Evolutionary conservation across 2,888 invertebrate species (phyloP).

Genomic region (Hymenopus coronatus): DNA sequence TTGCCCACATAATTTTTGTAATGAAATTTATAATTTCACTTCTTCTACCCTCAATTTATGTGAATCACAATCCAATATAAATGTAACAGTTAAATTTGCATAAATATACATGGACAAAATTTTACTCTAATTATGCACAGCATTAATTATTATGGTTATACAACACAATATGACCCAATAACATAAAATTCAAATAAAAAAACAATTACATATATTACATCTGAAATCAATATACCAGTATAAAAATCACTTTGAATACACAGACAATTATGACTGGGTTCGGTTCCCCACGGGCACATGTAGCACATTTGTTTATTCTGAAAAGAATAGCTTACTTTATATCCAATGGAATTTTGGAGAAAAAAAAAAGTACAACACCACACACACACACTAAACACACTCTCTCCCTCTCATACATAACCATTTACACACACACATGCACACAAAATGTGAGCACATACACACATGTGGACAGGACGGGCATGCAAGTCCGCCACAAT

Average conservation of each 20-base stretch:
- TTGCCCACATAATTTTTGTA: background rate
- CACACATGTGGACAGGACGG: slow-evolving; percentile 29
- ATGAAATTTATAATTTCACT: background rate
- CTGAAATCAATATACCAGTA: slow-evolving; percentile 34
- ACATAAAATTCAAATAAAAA: slow-evolving; percentile 32
- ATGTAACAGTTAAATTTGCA: slow-evolving; percentile 23
- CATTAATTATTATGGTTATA: slow-evolving; percentile 26
- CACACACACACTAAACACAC: slow-evolving; percentile 11
- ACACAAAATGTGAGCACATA: background rate
- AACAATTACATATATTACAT: slow-evolving; percentile 30
- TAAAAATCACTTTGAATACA: slow-evolving; percentile 36
- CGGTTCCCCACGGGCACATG: slow-evolving; percentile 32
- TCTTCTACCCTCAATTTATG: slow-evolving; percentile 9
- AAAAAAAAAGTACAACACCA: slow-evolving; percentile 1
- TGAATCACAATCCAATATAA: slow-evolving; percentile 30
- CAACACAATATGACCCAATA: slow-evolving; percentile 30
- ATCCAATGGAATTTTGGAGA: slow-evolving; percentile 18
- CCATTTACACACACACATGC: background rate
- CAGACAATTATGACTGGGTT: slow-evolving; percentile 36
- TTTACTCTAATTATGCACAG: slow-evolving; percentile 28
- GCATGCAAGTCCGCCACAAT: slow-evolving; percentile 33
- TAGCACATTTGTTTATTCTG: slow-evolving; percentile 27
- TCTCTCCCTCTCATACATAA: background rate
- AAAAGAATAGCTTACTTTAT: slow-evolving; percentile 30
- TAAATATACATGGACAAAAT: slow-evolving; percentile 28